These are phyloP conservation scores for Celastrina argiolus DNA, from an alignment of 2,888 invertebrate genomes.

Conservation along the genomic window DNA sequence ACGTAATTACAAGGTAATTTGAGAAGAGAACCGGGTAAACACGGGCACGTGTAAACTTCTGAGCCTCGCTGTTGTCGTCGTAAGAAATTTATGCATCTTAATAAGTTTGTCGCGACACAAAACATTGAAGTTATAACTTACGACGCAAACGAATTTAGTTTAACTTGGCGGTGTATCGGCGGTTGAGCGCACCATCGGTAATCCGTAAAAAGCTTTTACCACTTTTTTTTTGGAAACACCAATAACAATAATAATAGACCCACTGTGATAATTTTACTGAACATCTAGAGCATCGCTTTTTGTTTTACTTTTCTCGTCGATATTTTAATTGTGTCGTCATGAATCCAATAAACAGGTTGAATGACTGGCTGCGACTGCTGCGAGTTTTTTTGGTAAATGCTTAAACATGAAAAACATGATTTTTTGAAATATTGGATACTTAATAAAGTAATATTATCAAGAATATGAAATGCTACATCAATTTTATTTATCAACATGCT, in stretches of 20 bases:
- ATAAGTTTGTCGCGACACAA: constrained; percentile 2
- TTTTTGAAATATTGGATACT: too few relatives aligned
- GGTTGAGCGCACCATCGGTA: background rate
- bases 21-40: background rate
- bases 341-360: too few relatives aligned
- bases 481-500: background rate
- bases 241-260: background rate
- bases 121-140: constrained; percentile 13
- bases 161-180: constrained; percentile 17
- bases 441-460: too few relatives aligned
- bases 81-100: constrained; percentile 6
- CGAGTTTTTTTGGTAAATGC: too few relatives aligned
- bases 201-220: constrained; percentile 1
- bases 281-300: too few relatives aligned
- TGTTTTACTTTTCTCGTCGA: too few relatives aligned
- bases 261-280: too few relatives aligned
- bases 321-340: too few relatives aligned
- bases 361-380: too few relatives aligned
- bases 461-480: background rate
- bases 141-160: constrained; percentile 6
- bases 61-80: background rate
- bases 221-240: background rate
- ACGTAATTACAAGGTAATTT: background rate
- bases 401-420: too few relatives aligned
- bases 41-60: background rate